Evolutionary conservation across 2,113 vertebrate species (phyloP).

Genomic region (Onychostruthus taczanowskii): DNA sequence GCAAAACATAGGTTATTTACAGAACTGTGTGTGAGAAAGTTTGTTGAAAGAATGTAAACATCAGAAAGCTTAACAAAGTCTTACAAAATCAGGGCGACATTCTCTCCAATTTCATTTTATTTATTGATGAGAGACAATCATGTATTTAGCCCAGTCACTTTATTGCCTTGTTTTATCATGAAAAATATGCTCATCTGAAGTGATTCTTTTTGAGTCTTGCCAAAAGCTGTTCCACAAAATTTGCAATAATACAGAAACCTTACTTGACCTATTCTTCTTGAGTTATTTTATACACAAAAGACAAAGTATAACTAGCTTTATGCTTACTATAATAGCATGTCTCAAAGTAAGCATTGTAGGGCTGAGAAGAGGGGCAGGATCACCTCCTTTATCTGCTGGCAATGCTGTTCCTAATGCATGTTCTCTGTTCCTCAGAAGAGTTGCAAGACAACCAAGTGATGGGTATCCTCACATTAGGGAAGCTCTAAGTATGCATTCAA

Average conservation of each 20-base stretch:
- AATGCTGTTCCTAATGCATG: background rate
- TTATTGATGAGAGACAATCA: slow-evolving; percentile 1
- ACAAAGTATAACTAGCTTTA: background rate
- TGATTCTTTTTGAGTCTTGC: background rate
- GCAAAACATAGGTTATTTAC: no score
- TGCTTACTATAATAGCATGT: background rate
- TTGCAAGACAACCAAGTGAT: background rate
- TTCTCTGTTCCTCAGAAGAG: background rate
- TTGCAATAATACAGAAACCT: background rate
- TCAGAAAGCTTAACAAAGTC: no score
- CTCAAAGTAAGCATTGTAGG: background rate
- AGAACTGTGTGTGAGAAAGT: no score
- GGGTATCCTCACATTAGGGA: background rate
- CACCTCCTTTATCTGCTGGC: background rate
- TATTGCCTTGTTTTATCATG: background rate
- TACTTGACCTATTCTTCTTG: background rate
- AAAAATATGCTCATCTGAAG: background rate
- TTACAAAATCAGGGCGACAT: no score
- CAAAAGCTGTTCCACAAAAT: background rate
- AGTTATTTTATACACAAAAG: background rate
- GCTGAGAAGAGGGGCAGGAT: background rate
- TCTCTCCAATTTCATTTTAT: background rate
- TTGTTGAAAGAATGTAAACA: no score
- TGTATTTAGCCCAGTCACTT: background rate
- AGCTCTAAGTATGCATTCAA: background rate